Conservation (phyloP, 2,797 vertebrate species). For the Babyrousa celebensis region DNA sequence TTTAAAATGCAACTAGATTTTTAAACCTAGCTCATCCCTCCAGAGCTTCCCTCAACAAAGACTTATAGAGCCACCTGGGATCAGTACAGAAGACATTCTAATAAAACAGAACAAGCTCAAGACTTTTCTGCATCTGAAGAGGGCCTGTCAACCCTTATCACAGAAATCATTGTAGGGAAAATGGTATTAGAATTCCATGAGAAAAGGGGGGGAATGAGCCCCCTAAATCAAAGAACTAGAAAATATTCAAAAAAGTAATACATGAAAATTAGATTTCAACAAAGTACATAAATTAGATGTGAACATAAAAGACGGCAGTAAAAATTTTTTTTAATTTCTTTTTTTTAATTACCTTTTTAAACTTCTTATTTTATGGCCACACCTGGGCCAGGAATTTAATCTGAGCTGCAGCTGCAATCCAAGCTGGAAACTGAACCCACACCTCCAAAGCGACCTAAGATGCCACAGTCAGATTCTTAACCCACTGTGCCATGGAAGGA, state of each 20-base stretch:
- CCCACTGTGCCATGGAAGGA: no score
- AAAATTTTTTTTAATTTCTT: background rate
- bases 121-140: constrained; percentile 51
- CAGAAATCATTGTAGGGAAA: background rate
- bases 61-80: constrained; percentile 18
- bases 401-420: no score
- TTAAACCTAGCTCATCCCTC: constrained; percentile 65
- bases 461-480: no score
- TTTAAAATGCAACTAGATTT: constrained; percentile 79
- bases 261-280: constrained; percentile 25
- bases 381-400: no score
- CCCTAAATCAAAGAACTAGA: constrained; percentile 44
- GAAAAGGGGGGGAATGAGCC: background rate
- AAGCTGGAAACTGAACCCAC: no score
- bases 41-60: constrained; percentile 71
- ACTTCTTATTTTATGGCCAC: no score
- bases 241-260: constrained; percentile 44
- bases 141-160: background rate
- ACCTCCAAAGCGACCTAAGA: no score
- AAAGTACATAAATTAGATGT: constrained; percentile 54
- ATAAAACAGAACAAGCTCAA: constrained; percentile 69
- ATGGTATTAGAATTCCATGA: background rate
- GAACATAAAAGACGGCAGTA: constrained; percentile 30
- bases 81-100: constrained; percentile 50
- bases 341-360: no score